These are phyloP conservation scores for Philotrypesis tridentata DNA, from an alignment of 1,140 invertebrate species.

Conservation along the genomic window DNA sequence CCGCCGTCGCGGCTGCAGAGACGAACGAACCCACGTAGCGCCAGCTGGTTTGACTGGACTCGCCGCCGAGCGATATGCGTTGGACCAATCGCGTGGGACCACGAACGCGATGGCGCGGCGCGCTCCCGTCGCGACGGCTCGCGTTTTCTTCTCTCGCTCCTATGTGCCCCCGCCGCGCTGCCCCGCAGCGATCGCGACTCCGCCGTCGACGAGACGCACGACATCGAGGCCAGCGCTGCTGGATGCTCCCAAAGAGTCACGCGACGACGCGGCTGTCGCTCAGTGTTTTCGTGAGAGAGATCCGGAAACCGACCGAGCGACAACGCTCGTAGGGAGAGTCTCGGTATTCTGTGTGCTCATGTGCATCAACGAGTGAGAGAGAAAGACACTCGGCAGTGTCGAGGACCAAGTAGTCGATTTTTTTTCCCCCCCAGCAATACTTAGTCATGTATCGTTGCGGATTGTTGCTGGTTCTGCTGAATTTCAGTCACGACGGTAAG, in stretches of 20 bases:
- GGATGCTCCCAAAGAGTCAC: neutral
- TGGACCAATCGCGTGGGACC: slow-evolving; percentile 68
- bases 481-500: slow-evolving; percentile 69
- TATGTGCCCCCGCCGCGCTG: no score
- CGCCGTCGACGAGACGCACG: no score
- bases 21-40: slow-evolving; percentile 3
- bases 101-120: slow-evolving; percentile 70
- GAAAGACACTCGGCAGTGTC: no score
- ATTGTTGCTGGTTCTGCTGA: slow-evolving; percentile 65
- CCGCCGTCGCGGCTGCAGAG: neutral
- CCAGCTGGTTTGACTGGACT: slow-evolving; percentile 42
- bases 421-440: neutral
- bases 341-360: no score
- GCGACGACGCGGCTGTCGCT: neutral
- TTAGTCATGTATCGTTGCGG: slow-evolving; percentile 67
- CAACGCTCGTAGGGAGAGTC: no score
- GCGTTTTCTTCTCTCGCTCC: no score
- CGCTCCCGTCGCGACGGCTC: slow-evolving; percentile 33
- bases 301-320: no score
- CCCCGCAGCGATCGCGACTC: no score
- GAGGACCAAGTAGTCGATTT: neutral
- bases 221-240: neutral
- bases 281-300: neutral
- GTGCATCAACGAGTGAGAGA: no score
- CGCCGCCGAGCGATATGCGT: slow-evolving; percentile 48